phyloP scores from a whole-genome alignment of 2,888 invertebrate genomes.

The Bombyx huttoni region DNA sequence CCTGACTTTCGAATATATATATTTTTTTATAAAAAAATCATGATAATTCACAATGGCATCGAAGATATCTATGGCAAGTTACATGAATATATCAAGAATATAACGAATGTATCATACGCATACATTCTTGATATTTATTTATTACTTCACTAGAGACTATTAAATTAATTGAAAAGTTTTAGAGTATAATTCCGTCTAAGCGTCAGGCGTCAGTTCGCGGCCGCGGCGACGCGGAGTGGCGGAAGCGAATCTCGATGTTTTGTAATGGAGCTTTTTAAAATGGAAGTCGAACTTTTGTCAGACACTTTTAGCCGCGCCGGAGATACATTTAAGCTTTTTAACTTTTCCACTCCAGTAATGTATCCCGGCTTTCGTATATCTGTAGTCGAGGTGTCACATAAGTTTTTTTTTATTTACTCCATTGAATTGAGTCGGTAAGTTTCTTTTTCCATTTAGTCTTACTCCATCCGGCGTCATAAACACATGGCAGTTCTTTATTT shows the following conservation, averaged over 20 bases:
- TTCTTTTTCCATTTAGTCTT: no score
- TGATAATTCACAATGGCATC: no score
- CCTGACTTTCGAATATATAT: no score
- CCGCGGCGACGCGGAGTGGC: conserved; percentile 56
- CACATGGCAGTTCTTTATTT: no score
- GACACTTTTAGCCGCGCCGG: conserved; percentile 71
- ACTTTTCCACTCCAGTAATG: conserved; percentile 73
- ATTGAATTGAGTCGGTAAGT: conserved; percentile 17
- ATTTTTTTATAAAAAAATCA: no score
- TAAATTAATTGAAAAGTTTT: conserved; percentile 65
- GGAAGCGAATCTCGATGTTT: conserved; percentile 72
- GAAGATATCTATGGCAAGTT: not conserved
- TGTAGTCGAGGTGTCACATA: conserved; percentile 56
- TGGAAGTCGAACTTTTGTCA: conserved; percentile 73
- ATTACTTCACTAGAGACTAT: conserved; percentile 11
- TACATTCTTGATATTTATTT: no score
- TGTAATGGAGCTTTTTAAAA: conserved; percentile 74
- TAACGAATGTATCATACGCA: no score
- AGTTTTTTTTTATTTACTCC: conserved; percentile 41
- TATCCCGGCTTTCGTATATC: conserved; percentile 59
- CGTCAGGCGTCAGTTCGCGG: conserved; percentile 41
- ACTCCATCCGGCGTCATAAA: no score
- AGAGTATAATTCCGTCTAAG: conserved; percentile 59
- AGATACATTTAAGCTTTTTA: conserved; percentile 74
- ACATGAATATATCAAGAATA: no score